Evolutionary conservation across 2,113 vertebrate genomes (phyloP).

Genomic region (Halichoerus grypus): DNA sequence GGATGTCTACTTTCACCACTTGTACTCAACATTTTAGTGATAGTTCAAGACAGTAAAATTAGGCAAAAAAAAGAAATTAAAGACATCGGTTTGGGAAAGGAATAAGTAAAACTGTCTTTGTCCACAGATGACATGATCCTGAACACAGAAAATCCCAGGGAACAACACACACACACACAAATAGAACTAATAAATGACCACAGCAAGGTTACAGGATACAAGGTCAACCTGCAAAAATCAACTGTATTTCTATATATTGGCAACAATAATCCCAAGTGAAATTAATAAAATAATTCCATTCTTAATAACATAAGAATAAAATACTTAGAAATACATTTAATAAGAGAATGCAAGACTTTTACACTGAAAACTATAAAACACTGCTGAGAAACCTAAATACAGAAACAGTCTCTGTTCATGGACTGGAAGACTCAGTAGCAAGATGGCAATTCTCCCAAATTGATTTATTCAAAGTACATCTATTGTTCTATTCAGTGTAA

Average conservation of each 20-base stretch:
- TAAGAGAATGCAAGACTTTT: not conserved
- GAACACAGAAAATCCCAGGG: not conserved
- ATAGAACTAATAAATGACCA: conserved; percentile 6
- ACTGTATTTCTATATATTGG: not conserved
- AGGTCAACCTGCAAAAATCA: not conserved
- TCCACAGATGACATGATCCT: not conserved
- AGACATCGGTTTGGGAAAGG: not conserved
- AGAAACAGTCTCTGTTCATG: not conserved
- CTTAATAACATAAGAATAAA: conserved; percentile 11
- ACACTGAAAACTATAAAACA: conserved; percentile 6
- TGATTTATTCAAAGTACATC: not conserved
- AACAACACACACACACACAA: not conserved
- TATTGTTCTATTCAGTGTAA: not conserved
- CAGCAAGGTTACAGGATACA: not conserved
- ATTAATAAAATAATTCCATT: conserved; percentile 1
- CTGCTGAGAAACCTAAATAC: conserved; percentile 3
- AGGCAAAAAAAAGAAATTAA: not conserved
- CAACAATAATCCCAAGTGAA: not conserved
- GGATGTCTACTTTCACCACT: not conserved
- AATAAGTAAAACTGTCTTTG: conserved; percentile 27
- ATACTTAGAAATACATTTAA: conserved; percentile 5
- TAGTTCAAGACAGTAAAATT: not conserved
- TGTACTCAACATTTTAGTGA: not conserved
- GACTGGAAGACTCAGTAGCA: not conserved
- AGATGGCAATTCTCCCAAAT: not conserved